Evolutionary conservation across 2,888 invertebrate species (phyloP), one percentile per base, ranked within the genome.

Genomic region (Lamellibrachia satsuma): DNA sequence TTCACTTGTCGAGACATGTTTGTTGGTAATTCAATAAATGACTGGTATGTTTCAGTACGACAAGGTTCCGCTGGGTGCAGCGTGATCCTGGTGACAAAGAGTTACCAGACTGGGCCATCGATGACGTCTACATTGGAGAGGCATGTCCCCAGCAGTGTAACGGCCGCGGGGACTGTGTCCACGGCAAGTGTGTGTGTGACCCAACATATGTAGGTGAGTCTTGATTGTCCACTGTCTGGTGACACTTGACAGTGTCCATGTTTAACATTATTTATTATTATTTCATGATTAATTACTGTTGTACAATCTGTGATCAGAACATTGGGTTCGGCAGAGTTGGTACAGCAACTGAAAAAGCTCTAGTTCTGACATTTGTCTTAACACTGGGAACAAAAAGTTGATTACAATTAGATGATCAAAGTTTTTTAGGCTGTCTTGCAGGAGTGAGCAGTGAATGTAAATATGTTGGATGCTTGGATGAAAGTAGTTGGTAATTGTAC

Each of bases 11-110:
- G 11, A n/a, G 9, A 60, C 27, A 75, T 90, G 22, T 52, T 39
- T 92, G 39, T 39, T 7, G n/a, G 39, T 91, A 9, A 52, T 39
- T n/a, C 22, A 52, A 91, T 52, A 52, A 22, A 52, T 52, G 3
- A n/a, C 27, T 52, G 39, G 1, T 39, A 11, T 22, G 51, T 93
- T 94, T 39, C 94, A 96, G 96, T 92, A 94, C 95, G 4, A 96
- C 96, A 11, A 95, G 96, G 60, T 96, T 97, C 93, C 95, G 96
- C 8, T 97, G 97, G 96, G 94, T 95, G 2, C 96, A 96, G 93
- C 94, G 94, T 52, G 93, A 94, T 15, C 52, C 52, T 22, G 9
- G 11, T 39, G 22, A 7, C 60, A 15, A 52, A 3, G 90, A 91
- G 11, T 8, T 95, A 6, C 94, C 95, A 51, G 94, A 95, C 6